Conservation (phyloP, 2,888 invertebrate genomes). For the Diabrotica balteata region DNA sequence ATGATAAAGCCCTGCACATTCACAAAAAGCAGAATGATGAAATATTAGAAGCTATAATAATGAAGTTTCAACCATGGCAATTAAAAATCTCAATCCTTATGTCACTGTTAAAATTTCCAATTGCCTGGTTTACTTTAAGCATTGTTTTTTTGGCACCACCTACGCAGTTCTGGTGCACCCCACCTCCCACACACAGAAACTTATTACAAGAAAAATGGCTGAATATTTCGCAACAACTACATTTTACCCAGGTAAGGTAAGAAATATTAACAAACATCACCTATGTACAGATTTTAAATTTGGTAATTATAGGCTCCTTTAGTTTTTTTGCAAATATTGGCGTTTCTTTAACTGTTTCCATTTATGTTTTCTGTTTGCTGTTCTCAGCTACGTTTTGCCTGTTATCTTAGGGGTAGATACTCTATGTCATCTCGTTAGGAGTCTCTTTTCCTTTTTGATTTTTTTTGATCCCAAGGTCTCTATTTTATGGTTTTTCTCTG, state of each 20-base stretch:
- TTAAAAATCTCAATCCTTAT: conserved; percentile 63
- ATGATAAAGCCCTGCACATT: background rate
- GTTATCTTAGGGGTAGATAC: no score
- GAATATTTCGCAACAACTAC: conserved; percentile 47
- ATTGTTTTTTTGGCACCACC: conserved; percentile 70
- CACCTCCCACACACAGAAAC: conserved; percentile 49
- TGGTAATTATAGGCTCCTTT: no score
- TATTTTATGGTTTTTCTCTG: no score
- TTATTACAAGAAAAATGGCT: conserved; percentile 61
- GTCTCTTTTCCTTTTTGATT: no score
- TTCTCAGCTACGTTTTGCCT: no score
- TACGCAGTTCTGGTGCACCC: conserved; percentile 66
- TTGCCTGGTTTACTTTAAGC: conserved; percentile 70
- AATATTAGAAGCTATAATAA: conserved; percentile 56
- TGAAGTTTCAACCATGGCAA: conserved; percentile 70
- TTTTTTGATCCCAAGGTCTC: no score
- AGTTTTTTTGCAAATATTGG: no score
- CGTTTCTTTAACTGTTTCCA: no score
- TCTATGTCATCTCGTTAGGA: no score
- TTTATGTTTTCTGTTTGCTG: no score
- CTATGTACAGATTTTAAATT: no score
- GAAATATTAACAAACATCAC: conserved; percentile 3
- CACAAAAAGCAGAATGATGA: conserved; percentile 19
- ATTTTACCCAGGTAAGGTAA: conserved; percentile 36
- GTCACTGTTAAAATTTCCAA: conserved; percentile 67